phyloP scores from a whole-genome alignment of 2,113 vertebrate species.

The Cyprinodon variegatus region DNA sequence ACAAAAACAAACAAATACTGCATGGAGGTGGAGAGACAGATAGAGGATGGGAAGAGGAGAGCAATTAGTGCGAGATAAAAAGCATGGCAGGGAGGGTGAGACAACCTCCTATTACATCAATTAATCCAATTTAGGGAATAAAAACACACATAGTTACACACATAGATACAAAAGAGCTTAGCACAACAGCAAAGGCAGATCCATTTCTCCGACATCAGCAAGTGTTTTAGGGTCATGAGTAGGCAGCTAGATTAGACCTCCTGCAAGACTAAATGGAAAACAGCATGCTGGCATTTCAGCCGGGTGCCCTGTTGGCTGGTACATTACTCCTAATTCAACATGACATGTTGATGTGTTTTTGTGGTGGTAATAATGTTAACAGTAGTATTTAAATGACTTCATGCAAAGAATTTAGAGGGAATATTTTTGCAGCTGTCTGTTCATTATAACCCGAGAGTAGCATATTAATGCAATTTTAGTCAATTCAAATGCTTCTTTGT shows the following conservation, averaged over 20 bases:
- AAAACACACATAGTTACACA: conserved; percentile 11
- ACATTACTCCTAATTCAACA: conserved; percentile 66
- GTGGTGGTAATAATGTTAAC: conserved; percentile 63
- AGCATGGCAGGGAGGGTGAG: conserved; percentile 57
- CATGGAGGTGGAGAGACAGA: conserved; percentile 39
- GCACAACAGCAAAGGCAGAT: conserved; percentile 48
- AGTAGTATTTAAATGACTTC: conserved; percentile 57
- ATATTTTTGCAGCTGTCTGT: conserved; percentile 51
- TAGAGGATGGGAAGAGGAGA: conserved; percentile 45
- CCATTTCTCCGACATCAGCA: conserved; percentile 67
- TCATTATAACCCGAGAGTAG: conserved; percentile 38
- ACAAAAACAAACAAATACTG: conserved; percentile 35
- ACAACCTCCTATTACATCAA: conserved; percentile 73
- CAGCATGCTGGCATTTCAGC: conserved; percentile 67
- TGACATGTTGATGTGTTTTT: conserved; percentile 71
- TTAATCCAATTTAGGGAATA: conserved; percentile 64
- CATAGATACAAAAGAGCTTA: conserved; percentile 13
- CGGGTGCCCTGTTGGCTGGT: conserved; percentile 35
- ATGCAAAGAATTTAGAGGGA: conserved; percentile 56
- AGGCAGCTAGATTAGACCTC: conserved; percentile 56
- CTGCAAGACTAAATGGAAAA: conserved; percentile 62
- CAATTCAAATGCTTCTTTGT: not conserved
- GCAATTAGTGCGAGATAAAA: conserved; percentile 73
- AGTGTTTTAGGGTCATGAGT: conserved; percentile 66
- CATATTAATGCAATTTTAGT: conserved; percentile 52